A percentile compares a stretch with the other conserved stretches of the same genome.
These are phyloP conservation scores for Spilogale gracilis DNA, from an alignment of 2,113 vertebrate genomes.

Conservation along the genomic window DNA sequence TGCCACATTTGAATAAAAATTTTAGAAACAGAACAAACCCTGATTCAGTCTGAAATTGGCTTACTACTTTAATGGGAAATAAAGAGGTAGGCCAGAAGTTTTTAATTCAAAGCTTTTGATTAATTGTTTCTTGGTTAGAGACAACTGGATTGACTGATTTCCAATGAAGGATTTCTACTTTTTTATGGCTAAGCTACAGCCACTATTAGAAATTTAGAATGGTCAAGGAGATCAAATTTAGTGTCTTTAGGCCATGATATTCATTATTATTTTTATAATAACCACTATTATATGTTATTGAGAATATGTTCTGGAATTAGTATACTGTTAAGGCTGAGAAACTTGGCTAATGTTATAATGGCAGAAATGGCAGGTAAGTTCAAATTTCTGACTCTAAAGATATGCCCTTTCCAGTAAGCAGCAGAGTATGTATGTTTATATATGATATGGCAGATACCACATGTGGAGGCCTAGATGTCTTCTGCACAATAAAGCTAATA, in stretches of 20 bases:
- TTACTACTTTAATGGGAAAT: neutral
- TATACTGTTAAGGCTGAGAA: neutral
- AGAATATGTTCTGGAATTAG: neutral
- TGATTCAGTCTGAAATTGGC: neutral
- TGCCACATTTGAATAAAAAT: constrained; percentile 18
- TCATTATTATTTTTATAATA: neutral
- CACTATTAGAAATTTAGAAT: constrained; percentile 40
- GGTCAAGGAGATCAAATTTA: neutral
- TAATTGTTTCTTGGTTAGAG: constrained; percentile 2
- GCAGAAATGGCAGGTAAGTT: neutral
- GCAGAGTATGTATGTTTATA: neutral
- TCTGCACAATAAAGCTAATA: constrained; percentile 11
- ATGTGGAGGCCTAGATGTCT: neutral
- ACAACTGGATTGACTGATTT: neutral
- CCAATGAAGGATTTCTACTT: constrained; percentile 22
- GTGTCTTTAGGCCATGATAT: neutral
- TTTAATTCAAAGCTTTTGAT: constrained; percentile 18
- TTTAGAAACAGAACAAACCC: neutral
- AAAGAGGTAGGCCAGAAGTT: constrained; percentile 22
- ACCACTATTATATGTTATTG: neutral
- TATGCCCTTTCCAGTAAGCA: neutral
- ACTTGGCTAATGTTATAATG: neutral
- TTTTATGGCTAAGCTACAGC: neutral
- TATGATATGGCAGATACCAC: neutral
- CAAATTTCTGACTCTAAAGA: constrained; percentile 12